Base-by-base conservation (phyloP, 92 coral and sea anemone genomes). In the Anthopleura xanthogrammica region DNA sequence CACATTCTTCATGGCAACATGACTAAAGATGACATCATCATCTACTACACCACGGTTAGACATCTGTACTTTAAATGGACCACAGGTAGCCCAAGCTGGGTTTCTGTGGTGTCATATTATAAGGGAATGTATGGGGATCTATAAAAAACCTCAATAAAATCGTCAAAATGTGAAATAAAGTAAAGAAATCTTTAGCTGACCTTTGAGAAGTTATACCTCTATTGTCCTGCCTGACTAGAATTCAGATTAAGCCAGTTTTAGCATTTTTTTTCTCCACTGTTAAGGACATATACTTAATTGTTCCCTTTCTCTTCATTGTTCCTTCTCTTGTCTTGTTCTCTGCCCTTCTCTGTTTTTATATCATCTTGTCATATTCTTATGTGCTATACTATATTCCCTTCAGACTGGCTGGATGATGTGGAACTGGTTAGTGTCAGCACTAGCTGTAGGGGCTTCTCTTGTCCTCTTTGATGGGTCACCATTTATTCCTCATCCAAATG, bases 361-460 rank as follows among this genome's bases (percentile, higher is more conserved):
- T 79, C 11, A 14, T 39, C 54, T 62, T 62, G 7, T 48, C 22
- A 13, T 79, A 41, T 29, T 29, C 36, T 29, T 0, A 29, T 29
- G 36, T 29, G 36, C 36, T 29, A 0, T 29, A 29, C 36, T 29
- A 29, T 29, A 29, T 29, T 29, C 20, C 50, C 79, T 12, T 50
- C 83, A 96, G 99, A 96, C 99, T 79, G 99, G 99, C 10, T 96
- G 99, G 99, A 96, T 96, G 99, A 96, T 96, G 99, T 96, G 99
- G 99, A 96, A 96, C 92, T 96, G 99, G 99, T 56, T 96, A 72
- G 98, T 96, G 70, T 90, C 98, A 4, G 92, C 97, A 7, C 88
- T 96, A 13, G 98, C 98, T 83, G 91, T 91, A 36, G 99, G 99
- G 39, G 90, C 97, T 22, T 87, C 99, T 58, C 81, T 96, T 14